Conservation (phyloP, 64 coral and sea anemone genomes). For the Montipora sp. region DNA sequence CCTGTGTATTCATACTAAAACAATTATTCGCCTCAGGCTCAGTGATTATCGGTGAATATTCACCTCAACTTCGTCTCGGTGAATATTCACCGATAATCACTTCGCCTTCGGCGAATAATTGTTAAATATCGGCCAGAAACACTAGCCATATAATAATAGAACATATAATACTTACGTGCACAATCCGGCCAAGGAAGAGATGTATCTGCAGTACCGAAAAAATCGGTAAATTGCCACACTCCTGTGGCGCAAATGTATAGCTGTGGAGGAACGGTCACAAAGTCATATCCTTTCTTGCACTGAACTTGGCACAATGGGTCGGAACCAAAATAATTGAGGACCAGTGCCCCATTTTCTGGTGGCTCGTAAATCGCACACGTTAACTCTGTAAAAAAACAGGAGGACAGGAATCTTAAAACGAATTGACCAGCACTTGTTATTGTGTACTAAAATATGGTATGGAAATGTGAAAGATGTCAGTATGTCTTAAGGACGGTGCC, state of each 20-base stretch:
- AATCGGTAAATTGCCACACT: conserved; percentile 4
- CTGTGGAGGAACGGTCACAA: conserved; percentile 42
- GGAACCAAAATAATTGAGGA: neutral
- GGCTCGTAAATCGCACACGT: conserved; percentile 27
- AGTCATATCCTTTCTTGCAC: conserved; percentile 8
- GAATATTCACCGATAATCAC: too few relatives aligned
- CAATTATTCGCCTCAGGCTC: too few relatives aligned
- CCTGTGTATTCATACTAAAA: too few relatives aligned
- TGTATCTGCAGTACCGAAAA: neutral
- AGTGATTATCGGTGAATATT: too few relatives aligned
- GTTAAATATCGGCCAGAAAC: too few relatives aligned
- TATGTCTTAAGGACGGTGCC: too few relatives aligned
- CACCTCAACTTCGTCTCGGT: too few relatives aligned
- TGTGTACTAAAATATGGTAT: too few relatives aligned
- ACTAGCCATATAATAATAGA: neutral
- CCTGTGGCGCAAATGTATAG: conserved; percentile 39
- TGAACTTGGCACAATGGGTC: neutral
- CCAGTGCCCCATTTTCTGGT: conserved; percentile 50
- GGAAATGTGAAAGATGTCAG: too few relatives aligned
- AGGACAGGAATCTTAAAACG: neutral
- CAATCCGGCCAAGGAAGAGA: conserved; percentile 65
- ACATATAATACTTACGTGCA: conserved; percentile 21
- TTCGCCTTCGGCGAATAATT: too few relatives aligned
- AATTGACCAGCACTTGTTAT: too few relatives aligned
- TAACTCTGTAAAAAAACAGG: conserved; percentile 21